Conservation (phyloP, 2,797 vertebrate genomes). For the Rhinophrynus dorsalis region DNA sequence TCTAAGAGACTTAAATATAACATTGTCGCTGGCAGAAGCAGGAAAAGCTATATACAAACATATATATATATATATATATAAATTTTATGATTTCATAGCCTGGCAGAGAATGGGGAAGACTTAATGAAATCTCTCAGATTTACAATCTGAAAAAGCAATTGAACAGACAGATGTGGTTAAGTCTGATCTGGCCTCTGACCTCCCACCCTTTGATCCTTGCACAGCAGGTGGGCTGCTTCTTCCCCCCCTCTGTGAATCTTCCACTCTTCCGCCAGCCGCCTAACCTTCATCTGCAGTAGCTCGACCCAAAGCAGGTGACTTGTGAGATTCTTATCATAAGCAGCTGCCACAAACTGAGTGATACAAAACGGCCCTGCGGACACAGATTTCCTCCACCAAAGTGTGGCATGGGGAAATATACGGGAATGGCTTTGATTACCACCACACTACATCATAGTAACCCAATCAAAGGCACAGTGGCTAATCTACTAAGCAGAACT, state of each 20-base stretch:
- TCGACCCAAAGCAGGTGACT: constrained; percentile 66
- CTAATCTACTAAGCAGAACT: too few relatives aligned
- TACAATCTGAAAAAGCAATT: constrained; percentile 78
- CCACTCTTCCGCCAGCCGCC: constrained; percentile 58
- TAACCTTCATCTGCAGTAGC: constrained; percentile 59
- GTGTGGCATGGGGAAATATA: background rate
- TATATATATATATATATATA: too few relatives aligned
- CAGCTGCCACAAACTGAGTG: constrained; percentile 64
- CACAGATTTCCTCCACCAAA: background rate
- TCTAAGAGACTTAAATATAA: constrained; percentile 57
- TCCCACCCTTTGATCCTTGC: constrained; percentile 71
- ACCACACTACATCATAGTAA: too few relatives aligned
- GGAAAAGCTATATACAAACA: constrained; percentile 73
- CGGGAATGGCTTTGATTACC: background rate
- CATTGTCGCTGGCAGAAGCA: constrained; percentile 70
- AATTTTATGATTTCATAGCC: constrained; percentile 76
- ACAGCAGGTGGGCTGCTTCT: constrained; percentile 72
- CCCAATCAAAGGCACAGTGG: too few relatives aligned
- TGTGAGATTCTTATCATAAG: constrained; percentile 54
- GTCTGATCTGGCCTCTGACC: constrained; percentile 72
- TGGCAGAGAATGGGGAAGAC: constrained; percentile 72
- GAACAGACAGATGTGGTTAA: constrained; percentile 71
- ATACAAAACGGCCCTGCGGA: constrained; percentile 41
- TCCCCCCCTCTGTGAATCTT: constrained; percentile 65
- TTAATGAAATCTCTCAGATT: constrained; percentile 80